Evolutionary conservation across 2,888 invertebrate species (phyloP).

Genomic region (Drosophila antonietae): DNA sequence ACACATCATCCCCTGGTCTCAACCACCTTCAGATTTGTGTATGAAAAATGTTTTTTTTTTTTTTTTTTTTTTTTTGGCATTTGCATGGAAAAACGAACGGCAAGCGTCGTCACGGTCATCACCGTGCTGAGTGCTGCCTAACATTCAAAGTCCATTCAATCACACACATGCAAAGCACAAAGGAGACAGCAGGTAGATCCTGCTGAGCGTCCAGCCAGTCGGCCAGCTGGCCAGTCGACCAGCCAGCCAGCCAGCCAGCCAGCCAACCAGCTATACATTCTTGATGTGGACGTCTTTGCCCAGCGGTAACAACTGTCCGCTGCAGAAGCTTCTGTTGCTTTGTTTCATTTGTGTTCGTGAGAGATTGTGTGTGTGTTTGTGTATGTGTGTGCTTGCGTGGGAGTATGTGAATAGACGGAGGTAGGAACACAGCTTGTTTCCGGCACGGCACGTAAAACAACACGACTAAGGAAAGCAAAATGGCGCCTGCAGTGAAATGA

Average conservation of each 20-base stretch:
- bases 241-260: slow-evolving; percentile 23
- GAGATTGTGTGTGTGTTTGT: not conserved
- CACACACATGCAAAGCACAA: slow-evolving; percentile 40
- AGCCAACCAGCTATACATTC: slow-evolving; percentile 29
- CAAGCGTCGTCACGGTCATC: slow-evolving; percentile 61
- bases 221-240: slow-evolving; percentile 21
- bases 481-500: slow-evolving; percentile 77
- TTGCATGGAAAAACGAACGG: slow-evolving; percentile 68
- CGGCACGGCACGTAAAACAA: slow-evolving; percentile 66
- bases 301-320: slow-evolving; percentile 78
- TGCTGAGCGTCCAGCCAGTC: slow-evolving; percentile 36
- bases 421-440: slow-evolving; percentile 61
- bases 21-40: slow-evolving; percentile 62
- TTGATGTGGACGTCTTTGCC: slow-evolving; percentile 68
- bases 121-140: slow-evolving; percentile 58
- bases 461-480: slow-evolving; percentile 70
- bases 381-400: slow-evolving; percentile 23
- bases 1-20: not conserved
- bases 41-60: slow-evolving; percentile 64
- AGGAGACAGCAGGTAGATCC: slow-evolving; percentile 29
- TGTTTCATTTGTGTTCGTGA: slow-evolving; percentile 54
- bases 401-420: slow-evolving; percentile 19
- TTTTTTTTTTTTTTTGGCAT: slow-evolving; percentile 44
- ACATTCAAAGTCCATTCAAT: slow-evolving; percentile 75
- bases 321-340: slow-evolving; percentile 67